These are phyloP conservation scores for Sparus aurata DNA, from an alignment of 2,797 vertebrate genomes.

Conservation along the genomic window DNA sequence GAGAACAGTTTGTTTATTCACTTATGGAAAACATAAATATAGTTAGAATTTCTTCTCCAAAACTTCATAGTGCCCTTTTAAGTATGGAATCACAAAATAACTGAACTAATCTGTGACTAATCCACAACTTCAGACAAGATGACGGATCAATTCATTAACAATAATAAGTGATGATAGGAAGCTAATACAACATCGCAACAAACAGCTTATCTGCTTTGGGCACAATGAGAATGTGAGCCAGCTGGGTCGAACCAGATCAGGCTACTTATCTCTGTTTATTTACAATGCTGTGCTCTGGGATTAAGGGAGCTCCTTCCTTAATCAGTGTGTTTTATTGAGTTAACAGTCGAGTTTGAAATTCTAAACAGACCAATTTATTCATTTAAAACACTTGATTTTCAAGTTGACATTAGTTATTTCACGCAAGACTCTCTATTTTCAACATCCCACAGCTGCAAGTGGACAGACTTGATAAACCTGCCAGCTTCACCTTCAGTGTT, in stretches of 20 bases:
- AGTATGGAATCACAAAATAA: neutral
- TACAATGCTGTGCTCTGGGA: neutral
- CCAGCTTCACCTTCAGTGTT: neutral
- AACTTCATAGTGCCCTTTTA: neutral
- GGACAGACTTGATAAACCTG: neutral
- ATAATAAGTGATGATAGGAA: conserved; percentile 20
- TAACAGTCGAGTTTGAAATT: neutral
- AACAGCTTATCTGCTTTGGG: conserved; percentile 12
- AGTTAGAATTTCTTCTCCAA: too few species aligned
- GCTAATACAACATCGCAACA: conserved; percentile 13
- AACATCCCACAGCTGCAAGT: neutral
- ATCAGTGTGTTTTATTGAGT: neutral
- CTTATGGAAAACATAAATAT: too few species aligned
- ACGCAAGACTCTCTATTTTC: neutral
- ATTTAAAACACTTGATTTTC: neutral
- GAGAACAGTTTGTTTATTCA: too few species aligned
- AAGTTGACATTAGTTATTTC: neutral
- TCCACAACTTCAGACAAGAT: neutral
- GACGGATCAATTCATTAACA: conserved; percentile 27
- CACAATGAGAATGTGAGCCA: neutral
- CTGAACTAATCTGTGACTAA: neutral
- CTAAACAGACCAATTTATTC: neutral
- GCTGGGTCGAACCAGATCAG: neutral
- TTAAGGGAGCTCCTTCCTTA: neutral
- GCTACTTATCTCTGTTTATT: conserved; percentile 1